Evolutionary conservation across 2,113 vertebrate species (phyloP).

Genomic region (Sinocyclocheilus anshuiensis): DNA sequence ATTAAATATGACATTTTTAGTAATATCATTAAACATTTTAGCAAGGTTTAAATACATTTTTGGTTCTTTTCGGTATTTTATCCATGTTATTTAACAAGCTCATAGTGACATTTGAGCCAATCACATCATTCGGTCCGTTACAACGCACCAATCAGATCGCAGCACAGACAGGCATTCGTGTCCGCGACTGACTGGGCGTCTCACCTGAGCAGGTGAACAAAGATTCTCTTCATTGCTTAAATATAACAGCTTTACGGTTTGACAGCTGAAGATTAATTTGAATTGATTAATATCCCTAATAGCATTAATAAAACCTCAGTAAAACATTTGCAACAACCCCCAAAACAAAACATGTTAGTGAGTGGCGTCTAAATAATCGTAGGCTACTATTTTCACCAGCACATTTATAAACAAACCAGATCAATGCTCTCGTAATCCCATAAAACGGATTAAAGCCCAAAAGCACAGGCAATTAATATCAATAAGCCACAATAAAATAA

Average conservation of each 20-base stretch:
- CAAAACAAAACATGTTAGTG: not conserved
- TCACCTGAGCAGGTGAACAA: conserved; percentile 50
- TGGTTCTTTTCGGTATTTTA: not conserved
- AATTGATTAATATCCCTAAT: not conserved
- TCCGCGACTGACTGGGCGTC: not conserved
- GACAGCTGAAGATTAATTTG: not conserved
- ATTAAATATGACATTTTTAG: not conserved
- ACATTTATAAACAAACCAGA: not conserved
- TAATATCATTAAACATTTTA: not conserved
- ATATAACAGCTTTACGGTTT: conserved; percentile 13
- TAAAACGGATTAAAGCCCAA: not conserved
- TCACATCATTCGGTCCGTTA: not conserved
- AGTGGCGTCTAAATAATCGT: not conserved
- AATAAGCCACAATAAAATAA: not conserved
- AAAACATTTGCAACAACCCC: not conserved
- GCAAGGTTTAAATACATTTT: not conserved
- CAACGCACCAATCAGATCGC: conserved; percentile 28
- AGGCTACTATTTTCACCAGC: not conserved
- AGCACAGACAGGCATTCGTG: not conserved
- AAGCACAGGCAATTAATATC: not conserved
- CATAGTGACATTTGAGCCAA: conserved; percentile 16
- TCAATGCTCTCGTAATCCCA: not conserved
- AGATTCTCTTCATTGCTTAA: not conserved
- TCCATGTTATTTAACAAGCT: not conserved
- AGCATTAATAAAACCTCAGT: not conserved